These are phyloP conservation scores for Chloroceryle amazona DNA, from an alignment of 2,797 vertebrate genomes.

Conservation along the genomic window DNA sequence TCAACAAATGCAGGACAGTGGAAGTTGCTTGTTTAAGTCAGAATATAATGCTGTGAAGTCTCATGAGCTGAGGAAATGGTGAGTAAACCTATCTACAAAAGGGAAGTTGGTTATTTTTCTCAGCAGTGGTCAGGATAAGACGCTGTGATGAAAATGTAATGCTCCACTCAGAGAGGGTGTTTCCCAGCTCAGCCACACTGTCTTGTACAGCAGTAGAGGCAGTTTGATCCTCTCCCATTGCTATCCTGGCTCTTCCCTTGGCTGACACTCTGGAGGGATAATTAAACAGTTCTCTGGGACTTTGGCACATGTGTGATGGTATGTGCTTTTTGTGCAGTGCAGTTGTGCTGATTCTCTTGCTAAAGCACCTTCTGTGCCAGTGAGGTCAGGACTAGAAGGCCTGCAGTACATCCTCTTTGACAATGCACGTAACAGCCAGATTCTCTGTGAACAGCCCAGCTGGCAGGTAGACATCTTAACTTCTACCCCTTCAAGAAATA, in stretches of 20 bases:
- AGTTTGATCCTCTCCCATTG: not conserved
- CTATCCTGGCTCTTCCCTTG: not conserved
- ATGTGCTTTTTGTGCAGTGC: not conserved
- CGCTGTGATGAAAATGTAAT: not conserved
- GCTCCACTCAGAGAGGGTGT: not conserved
- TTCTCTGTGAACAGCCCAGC: not conserved
- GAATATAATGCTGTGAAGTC: not conserved
- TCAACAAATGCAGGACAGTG: not conserved
- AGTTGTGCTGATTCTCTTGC: not conserved
- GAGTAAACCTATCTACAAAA: not conserved
- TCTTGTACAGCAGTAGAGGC: not conserved
- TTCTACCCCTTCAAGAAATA: not conserved
- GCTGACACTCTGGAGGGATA: not conserved
- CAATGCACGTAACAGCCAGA: not conserved
- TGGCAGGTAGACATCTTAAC: not conserved
- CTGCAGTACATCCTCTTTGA: not conserved
- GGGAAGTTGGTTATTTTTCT: slow-evolving; percentile 29
- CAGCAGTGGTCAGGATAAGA: not conserved
- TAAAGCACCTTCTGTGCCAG: not conserved
- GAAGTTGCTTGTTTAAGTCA: not conserved
- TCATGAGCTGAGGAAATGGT: slow-evolving; percentile 5
- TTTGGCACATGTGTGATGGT: not conserved
- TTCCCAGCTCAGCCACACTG: not conserved
- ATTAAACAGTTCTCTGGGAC: not conserved
- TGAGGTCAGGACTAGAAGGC: not conserved